A percentile compares a stretch with the other conserved stretches of the same genome.
phyloP scores from a whole-genome alignment of 2,888 invertebrate genomes.

The Hirtodrosophila trivittata region DNA sequence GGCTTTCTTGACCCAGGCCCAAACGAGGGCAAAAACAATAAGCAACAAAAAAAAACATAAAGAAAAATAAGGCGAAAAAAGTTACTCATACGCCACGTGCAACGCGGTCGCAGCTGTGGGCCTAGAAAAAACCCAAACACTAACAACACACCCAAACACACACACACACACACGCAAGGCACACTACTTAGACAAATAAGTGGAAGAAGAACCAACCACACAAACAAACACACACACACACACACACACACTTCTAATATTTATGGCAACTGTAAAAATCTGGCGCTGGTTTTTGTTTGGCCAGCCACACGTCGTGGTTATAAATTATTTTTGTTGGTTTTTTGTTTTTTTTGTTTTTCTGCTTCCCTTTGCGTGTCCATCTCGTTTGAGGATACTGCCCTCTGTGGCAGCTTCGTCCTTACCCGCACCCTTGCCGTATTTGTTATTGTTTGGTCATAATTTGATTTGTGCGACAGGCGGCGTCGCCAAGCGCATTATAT shows the following conservation, averaged over 20 bases:
- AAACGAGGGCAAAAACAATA: slow-evolving; percentile 23
- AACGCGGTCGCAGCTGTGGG: slow-evolving; percentile 70
- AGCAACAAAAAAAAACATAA: slow-evolving; percentile 10
- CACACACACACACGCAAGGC: slow-evolving; percentile 20
- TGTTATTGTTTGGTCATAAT: slow-evolving; percentile 65
- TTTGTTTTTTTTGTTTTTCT: neutral
- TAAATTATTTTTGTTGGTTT: slow-evolving; percentile 70
- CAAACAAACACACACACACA: slow-evolving; percentile 16
- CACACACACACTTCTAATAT: slow-evolving; percentile 33
- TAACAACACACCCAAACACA: slow-evolving; percentile 29
- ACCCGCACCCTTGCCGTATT: slow-evolving; percentile 37
- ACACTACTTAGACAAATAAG: slow-evolving; percentile 1
- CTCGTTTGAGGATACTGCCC: neutral
- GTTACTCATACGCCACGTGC: slow-evolving; percentile 75
- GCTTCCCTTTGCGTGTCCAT: slow-evolving; percentile 13
- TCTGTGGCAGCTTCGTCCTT: slow-evolving; percentile 21
- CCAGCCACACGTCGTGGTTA: slow-evolving; percentile 76
- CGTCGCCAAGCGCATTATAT: slow-evolving; percentile 65
- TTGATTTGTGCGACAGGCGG: slow-evolving; percentile 73
- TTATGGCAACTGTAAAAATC: slow-evolving; percentile 70
- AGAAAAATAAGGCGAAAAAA: slow-evolving; percentile 35
- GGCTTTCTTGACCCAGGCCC: slow-evolving; percentile 65
- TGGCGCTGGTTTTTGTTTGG: slow-evolving; percentile 56
- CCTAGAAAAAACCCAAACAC: slow-evolving; percentile 59
- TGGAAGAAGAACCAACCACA: slow-evolving; percentile 9